These are phyloP conservation scores for Saccopteryx leptura DNA, from an alignment of 2,113 vertebrate species.

Conservation along the genomic window DNA sequence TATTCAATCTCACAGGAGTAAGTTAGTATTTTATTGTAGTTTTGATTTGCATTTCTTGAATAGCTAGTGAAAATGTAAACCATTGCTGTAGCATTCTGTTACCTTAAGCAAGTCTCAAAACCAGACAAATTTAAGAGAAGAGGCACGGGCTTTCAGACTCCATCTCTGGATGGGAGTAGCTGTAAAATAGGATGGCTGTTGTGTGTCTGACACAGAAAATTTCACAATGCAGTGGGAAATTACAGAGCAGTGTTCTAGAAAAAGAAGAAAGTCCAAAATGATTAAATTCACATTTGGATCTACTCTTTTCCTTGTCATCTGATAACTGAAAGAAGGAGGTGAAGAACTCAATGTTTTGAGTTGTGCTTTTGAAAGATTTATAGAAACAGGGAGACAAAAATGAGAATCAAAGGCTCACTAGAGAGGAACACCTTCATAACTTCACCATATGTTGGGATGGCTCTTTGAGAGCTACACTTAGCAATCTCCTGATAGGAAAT, in stretches of 20 bases:
- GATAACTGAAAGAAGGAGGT: neutral
- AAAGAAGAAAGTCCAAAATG: neutral
- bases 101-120: neutral
- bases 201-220: neutral
- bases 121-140: neutral
- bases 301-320: neutral
- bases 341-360: neutral
- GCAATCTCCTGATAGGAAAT: neutral
- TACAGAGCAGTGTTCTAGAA: neutral
- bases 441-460: neutral
- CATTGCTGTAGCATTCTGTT: neutral
- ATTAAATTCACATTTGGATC: neutral
- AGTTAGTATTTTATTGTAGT: no score
- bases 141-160: neutral
- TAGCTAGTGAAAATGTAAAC: no score
- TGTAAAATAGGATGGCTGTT: neutral
- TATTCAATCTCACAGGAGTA: no score
- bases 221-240: neutral
- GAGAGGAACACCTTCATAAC: neutral
- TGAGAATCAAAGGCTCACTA: neutral
- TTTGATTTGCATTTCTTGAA: no score
- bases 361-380: neutral
- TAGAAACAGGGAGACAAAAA: neutral
- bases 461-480: neutral
- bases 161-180: neutral